Evolutionary conservation across 2,888 invertebrate genomes (phyloP).

Genomic region (Pimpla rufipes): DNA sequence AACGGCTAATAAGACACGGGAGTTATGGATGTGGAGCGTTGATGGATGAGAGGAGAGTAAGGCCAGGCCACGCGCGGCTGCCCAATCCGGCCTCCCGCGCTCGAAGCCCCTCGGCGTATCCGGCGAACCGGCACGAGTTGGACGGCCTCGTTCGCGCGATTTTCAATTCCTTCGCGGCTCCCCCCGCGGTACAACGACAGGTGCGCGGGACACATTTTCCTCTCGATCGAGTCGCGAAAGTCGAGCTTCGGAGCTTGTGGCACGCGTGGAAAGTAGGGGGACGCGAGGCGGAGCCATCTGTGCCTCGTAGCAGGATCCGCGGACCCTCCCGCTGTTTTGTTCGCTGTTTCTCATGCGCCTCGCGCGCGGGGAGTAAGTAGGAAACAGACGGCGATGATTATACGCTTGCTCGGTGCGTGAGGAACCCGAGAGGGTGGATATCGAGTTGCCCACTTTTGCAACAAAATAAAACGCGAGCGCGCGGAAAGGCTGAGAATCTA

Average conservation of each 20-base stretch:
- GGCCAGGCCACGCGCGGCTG: conserved; percentile 18
- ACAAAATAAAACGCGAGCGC: neutral
- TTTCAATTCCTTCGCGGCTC: conserved; percentile 24
- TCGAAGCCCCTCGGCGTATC: conserved; percentile 5
- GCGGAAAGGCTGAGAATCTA: neutral
- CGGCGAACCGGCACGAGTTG: conserved; percentile 13
- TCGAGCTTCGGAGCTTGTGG: too few species aligned
- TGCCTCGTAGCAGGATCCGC: conserved; percentile 2
- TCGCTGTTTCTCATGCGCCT: conserved; percentile 3
- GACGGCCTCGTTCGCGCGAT: conserved; percentile 19
- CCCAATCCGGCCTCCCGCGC: conserved; percentile 13
- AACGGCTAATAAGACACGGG: conserved; percentile 2
- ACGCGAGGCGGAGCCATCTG: neutral
- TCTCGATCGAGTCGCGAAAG: too few species aligned
- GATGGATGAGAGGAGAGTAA: conserved; percentile 10
- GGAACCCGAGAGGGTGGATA: neutral
- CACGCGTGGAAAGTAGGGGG: neutral
- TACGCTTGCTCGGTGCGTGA: neutral
- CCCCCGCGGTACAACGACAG: too few species aligned
- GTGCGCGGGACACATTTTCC: too few species aligned
- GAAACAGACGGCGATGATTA: neutral
- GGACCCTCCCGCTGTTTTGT: neutral
- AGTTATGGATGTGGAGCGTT: conserved; percentile 25
- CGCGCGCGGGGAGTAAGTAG: neutral
- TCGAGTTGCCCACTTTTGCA: neutral